These are phyloP conservation scores for Neocrepidodera transversa DNA, from an alignment of 2,888 invertebrate genomes.

Conservation along the genomic window DNA sequence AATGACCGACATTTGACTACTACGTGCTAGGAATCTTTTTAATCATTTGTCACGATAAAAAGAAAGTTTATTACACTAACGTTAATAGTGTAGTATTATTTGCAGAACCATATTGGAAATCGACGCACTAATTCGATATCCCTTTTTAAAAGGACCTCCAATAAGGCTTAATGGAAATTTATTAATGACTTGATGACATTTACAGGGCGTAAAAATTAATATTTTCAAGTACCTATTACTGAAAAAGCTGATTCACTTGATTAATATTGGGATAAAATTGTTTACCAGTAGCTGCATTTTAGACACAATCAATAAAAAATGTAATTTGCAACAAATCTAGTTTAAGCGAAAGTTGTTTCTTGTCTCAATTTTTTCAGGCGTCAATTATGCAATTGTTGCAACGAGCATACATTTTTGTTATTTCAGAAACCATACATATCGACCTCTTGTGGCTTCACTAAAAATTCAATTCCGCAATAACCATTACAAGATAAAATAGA, in stretches of 20 bases:
- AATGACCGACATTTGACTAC: constrained; percentile 35
- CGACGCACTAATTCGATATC: background rate
- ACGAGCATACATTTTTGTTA: constrained; percentile 11
- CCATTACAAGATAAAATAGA: constrained; percentile 23
- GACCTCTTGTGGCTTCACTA: background rate
- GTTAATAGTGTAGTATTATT: too few relatives aligned
- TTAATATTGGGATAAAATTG: too few relatives aligned
- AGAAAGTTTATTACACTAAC: constrained; percentile 31
- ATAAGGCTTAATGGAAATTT: background rate
- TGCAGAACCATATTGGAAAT: constrained; percentile 4
- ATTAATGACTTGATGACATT: too few relatives aligned
- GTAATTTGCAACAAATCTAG: constrained; percentile 4
- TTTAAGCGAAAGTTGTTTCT: constrained; percentile 25
- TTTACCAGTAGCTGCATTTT: too few relatives aligned
- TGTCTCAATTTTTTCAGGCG: constrained; percentile 18
- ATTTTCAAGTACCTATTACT: too few relatives aligned
- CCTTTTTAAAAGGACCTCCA: background rate
- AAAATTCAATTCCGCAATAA: background rate
- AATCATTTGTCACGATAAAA: constrained; percentile 21
- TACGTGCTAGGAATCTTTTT: constrained; percentile 34
- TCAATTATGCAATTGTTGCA: constrained; percentile 16
- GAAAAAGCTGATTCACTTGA: too few relatives aligned
- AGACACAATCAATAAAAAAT: too few relatives aligned
- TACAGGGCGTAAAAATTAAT: too few relatives aligned
- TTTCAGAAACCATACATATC: constrained; percentile 6